Evolutionary conservation across 2,888 invertebrate species (phyloP).

Genomic region (Sinodicranocentrus sp.): DNA sequence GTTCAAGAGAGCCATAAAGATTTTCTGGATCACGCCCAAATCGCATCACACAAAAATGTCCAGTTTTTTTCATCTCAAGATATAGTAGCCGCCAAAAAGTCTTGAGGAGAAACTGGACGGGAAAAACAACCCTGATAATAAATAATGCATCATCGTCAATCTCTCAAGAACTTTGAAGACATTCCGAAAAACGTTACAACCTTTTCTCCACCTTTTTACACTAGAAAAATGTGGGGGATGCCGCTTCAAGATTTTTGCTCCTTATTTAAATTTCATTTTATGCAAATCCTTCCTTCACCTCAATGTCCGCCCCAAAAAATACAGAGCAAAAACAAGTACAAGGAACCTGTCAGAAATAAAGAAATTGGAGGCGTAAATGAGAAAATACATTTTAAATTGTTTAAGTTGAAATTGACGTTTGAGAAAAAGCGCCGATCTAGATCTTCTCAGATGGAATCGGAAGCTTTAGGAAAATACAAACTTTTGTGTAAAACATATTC

Average conservation of each 20-base stretch:
- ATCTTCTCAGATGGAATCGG: slow-evolving; percentile 38
- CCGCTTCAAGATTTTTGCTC: slow-evolving; percentile 41
- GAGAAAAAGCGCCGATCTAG: slow-evolving; percentile 25
- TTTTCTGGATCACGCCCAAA: too few species aligned
- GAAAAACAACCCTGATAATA: too few species aligned
- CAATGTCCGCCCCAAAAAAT: slow-evolving; percentile 55
- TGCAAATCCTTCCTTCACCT: slow-evolving; percentile 42
- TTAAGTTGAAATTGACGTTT: too few species aligned
- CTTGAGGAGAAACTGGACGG: too few species aligned
- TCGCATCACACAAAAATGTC: too few species aligned
- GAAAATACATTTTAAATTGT: background rate
- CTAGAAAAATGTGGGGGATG: background rate
- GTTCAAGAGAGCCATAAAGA: too few species aligned
- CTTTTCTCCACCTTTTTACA: slow-evolving; percentile 51
- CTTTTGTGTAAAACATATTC: too few species aligned
- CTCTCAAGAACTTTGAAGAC: too few species aligned
- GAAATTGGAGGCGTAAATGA: background rate
- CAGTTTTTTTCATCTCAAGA: too few species aligned
- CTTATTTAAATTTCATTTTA: slow-evolving; percentile 60
- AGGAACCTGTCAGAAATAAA: background rate
- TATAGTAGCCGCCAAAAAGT: too few species aligned
- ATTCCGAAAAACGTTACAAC: slow-evolving; percentile 38
- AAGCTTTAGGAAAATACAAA: slow-evolving; percentile 13
- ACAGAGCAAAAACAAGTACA: slow-evolving; percentile 11
- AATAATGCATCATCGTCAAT: too few species aligned